Conservation (phyloP, 2,888 invertebrate species). For the Hermodice carunculata region DNA sequence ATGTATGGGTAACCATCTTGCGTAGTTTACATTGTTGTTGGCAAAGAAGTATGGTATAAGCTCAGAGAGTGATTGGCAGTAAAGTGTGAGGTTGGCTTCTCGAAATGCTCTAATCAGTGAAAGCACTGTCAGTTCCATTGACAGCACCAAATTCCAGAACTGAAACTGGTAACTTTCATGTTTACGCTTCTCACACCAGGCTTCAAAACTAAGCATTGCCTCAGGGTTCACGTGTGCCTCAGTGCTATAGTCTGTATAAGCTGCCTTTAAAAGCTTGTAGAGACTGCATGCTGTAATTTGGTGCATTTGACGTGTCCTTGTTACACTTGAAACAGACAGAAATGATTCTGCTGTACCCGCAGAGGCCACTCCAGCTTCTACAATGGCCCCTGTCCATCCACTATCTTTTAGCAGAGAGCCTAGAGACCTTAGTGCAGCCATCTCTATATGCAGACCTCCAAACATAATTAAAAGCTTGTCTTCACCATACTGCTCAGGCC, state of each 20-base stretch:
- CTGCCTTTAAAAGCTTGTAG: slow-evolving; percentile 32
- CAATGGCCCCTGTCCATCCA: slow-evolving; percentile 43
- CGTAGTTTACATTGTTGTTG: slow-evolving; percentile 42
- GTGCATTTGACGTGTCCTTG: slow-evolving; percentile 39
- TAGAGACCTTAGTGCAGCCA: slow-evolving; percentile 46
- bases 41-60: slow-evolving; percentile 43
- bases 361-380: slow-evolving; percentile 39
- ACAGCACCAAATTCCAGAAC: slow-evolving; percentile 28
- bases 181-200: slow-evolving; percentile 13
- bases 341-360: slow-evolving; percentile 46
- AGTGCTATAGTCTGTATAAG: slow-evolving; percentile 17
- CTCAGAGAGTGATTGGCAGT: slow-evolving; percentile 25
- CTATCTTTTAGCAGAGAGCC: slow-evolving; percentile 45
- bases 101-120: slow-evolving; percentile 25
- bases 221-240: background rate
- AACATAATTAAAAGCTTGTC: slow-evolving; percentile 49
- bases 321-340: slow-evolving; percentile 35
- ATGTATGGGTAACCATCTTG: slow-evolving; percentile 46
- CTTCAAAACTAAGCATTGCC: slow-evolving; percentile 9
- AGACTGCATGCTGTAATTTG: slow-evolving; percentile 38
- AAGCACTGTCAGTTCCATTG: slow-evolving; percentile 19
- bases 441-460: slow-evolving; percentile 57
- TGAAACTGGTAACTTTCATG: slow-evolving; percentile 25
- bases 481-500: slow-evolving; percentile 51
- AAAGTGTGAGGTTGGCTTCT: slow-evolving; percentile 31